A percentile compares a stretch with the other conserved stretches of the same genome.
phyloP scores from a whole-genome alignment of 2,113 vertebrate species.

The Carassius gibelio region DNA sequence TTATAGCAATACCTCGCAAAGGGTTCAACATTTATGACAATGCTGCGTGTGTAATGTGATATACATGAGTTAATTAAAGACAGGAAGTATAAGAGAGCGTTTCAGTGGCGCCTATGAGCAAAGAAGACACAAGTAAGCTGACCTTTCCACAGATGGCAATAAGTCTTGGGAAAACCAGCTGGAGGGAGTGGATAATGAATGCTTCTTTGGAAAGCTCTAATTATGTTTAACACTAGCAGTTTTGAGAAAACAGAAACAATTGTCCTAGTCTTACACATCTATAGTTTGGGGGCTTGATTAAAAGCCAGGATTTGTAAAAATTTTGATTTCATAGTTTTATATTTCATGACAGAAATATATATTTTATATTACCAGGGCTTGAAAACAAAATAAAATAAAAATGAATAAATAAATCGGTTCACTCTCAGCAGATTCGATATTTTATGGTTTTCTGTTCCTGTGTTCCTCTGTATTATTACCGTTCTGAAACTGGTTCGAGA shows the following conservation, averaged over 20 bases:
- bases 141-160: slow-evolving; percentile 61
- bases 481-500: too few relatives aligned
- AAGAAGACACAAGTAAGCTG: slow-evolving; percentile 35
- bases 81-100: slow-evolving; percentile 18
- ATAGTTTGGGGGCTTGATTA: slow-evolving; percentile 46
- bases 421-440: too few relatives aligned
- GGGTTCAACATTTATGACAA: slow-evolving; percentile 7
- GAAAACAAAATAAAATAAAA: too few relatives aligned
- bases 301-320: background rate
- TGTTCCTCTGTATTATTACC: too few relatives aligned
- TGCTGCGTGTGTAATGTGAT: slow-evolving; percentile 34
- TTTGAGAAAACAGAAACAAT: slow-evolving; percentile 46
- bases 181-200: slow-evolving; percentile 37
- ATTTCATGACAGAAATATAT: background rate
- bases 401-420: too few relatives aligned
- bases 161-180: slow-evolving; percentile 39
- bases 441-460: too few relatives aligned
- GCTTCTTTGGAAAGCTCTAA: slow-evolving; percentile 32
- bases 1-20: background rate
- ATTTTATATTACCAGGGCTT: too few relatives aligned
- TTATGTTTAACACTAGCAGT: slow-evolving; percentile 43
- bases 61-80: slow-evolving; percentile 6
- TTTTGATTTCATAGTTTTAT: background rate
- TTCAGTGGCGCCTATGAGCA: slow-evolving; percentile 1
- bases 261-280: slow-evolving; percentile 43